Evolutionary conservation across 2,113 vertebrate genomes (phyloP).

Genomic region (Cichladusa arquata): DNA sequence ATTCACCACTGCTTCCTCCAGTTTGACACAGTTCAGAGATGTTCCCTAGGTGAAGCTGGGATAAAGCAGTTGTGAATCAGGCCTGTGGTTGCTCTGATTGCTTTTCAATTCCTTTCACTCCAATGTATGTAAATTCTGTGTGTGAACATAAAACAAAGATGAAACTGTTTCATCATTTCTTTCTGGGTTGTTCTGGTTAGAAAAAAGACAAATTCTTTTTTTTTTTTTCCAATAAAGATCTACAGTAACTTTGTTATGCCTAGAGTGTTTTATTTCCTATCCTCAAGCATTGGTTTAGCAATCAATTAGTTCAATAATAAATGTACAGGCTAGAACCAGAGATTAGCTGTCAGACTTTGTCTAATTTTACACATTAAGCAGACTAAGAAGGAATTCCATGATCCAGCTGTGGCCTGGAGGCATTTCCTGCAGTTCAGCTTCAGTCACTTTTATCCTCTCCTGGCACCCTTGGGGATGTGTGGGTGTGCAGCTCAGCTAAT

Average conservation of each 20-base stretch:
- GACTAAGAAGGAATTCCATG: not conserved
- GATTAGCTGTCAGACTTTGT: not conserved
- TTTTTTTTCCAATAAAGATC: constrained; percentile 63
- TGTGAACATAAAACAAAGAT: not conserved
- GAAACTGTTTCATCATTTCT: constrained; percentile 47
- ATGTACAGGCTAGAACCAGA: not conserved
- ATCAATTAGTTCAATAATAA: not conserved
- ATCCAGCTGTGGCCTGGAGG: not conserved
- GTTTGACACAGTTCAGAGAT: not conserved
- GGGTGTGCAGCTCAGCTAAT: not conserved
- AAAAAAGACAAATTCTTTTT: constrained; percentile 22
- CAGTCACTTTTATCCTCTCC: not conserved
- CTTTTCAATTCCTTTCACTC: constrained; percentile 24
- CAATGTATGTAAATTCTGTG: constrained; percentile 41
- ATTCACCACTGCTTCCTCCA: constrained; percentile 35
- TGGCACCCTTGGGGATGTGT: not conserved
- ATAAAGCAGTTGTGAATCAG: constrained; percentile 12
- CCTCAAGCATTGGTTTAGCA: not conserved
- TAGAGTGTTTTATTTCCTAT: constrained; percentile 70
- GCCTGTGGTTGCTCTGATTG: constrained; percentile 29
- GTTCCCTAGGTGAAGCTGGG: not conserved
- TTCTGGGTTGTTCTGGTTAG: constrained; percentile 64
- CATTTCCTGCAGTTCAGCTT: not conserved
- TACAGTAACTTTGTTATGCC: constrained; percentile 37
- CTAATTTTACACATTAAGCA: not conserved